Evolutionary conservation across 2,888 invertebrate species (phyloP).

Genomic region (Acrobasis consociella): DNA sequence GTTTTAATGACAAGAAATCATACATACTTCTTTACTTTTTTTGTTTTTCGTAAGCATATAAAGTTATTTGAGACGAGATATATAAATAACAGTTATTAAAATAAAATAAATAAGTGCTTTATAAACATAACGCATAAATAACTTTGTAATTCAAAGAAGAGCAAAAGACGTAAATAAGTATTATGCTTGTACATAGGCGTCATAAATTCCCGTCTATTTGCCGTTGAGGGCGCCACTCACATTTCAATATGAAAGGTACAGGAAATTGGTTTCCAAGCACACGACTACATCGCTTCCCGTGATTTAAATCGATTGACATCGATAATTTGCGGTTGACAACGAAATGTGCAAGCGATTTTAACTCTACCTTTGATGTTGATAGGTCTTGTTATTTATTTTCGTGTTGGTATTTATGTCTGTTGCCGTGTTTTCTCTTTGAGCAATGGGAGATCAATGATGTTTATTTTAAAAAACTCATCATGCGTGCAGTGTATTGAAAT

Average conservation of each 20-base stretch:
- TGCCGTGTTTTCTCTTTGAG: slow-evolving; percentile 13
- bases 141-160: background rate
- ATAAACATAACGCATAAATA: background rate
- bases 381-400: slow-evolving; percentile 6
- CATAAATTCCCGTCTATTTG: slow-evolving; percentile 50
- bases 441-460: slow-evolving; percentile 17
- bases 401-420: background rate
- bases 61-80: background rate
- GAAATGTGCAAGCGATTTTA: slow-evolving; percentile 39
- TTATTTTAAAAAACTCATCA: slow-evolving; percentile 15
- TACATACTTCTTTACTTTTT: too few species aligned
- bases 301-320: slow-evolving; percentile 67
- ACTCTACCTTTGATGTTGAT: slow-evolving; percentile 34
- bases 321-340: slow-evolving; percentile 41
- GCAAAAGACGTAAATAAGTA: background rate
- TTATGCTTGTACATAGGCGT: slow-evolving; percentile 26
- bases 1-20: too few species aligned
- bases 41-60: background rate
- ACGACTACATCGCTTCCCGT: slow-evolving; percentile 65
- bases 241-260: slow-evolving; percentile 77
- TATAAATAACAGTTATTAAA: too few species aligned
- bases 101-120: background rate
- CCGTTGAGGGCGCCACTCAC: slow-evolving; percentile 65
- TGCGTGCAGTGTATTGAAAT: background rate
- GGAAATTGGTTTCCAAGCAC: slow-evolving; percentile 79